Conservation (phyloP, 2,797 vertebrate species). For the Pangasius larnaudii region DNA sequence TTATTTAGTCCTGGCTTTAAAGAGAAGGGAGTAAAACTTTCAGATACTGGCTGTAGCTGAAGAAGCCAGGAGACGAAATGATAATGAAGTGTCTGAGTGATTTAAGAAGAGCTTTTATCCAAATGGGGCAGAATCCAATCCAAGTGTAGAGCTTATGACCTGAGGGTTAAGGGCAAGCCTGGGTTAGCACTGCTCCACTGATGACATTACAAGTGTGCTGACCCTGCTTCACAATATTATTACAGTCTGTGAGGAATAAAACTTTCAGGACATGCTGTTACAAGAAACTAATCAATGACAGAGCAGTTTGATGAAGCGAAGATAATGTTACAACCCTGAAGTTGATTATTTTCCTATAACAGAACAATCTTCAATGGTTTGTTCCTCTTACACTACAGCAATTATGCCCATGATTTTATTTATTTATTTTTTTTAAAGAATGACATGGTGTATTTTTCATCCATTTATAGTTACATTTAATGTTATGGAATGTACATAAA, state of each 20-base stretch:
- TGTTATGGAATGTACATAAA: neutral
- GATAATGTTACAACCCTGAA: neutral
- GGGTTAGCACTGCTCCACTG: neutral
- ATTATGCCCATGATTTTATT: neutral
- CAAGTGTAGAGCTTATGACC: neutral
- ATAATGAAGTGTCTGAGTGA: slow-evolving; percentile 6
- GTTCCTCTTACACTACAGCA: neutral
- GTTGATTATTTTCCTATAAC: neutral
- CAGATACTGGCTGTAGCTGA: neutral
- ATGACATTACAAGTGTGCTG: neutral
- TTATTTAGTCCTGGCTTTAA: neutral
- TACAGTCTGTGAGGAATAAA: neutral
- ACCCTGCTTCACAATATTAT: neutral
- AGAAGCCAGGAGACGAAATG: neutral
- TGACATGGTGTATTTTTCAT: neutral
- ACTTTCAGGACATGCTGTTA: too few relatives aligned
- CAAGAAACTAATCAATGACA: neutral
- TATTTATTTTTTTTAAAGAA: neutral
- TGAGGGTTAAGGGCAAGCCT: neutral
- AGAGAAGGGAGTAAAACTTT: neutral
- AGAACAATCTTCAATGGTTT: neutral
- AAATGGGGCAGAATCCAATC: neutral
- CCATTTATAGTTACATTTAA: neutral
- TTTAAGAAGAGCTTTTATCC: neutral
- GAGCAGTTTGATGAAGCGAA: neutral